Percentiles rank a stretch among this genome's conserved stretches.
phyloP scores from a whole-genome alignment of 2,113 vertebrate species.

The Brevimyrus niger region DNA sequence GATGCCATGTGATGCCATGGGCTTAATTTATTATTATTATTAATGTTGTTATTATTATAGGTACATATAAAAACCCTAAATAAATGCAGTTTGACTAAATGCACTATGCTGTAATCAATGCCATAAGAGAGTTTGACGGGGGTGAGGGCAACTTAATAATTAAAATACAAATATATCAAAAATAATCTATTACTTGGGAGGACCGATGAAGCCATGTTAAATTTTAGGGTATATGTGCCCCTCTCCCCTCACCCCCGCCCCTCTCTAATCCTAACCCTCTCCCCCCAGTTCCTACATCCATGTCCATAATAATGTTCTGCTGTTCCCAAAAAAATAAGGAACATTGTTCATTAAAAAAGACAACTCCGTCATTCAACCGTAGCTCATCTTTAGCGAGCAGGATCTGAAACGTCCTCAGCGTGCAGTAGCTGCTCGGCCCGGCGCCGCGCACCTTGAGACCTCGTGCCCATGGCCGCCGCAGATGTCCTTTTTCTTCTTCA shows the following conservation, averaged over 20 bases:
- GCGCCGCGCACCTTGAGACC: conserved; percentile 30
- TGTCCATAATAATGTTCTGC: neutral
- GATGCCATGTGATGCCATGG: neutral
- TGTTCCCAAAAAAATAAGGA: neutral
- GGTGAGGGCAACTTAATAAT: neutral
- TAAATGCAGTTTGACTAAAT: neutral
- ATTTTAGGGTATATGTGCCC: neutral
- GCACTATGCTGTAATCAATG: neutral
- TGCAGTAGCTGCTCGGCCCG: neutral
- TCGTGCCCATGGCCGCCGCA: conserved; percentile 45
- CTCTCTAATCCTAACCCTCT: no score
- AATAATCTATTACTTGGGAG: neutral
- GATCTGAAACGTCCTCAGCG: neutral
- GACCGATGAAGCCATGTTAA: neutral
- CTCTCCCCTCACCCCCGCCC: no score
- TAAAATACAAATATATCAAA: neutral
- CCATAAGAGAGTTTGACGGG: neutral
- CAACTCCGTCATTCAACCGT: neutral
- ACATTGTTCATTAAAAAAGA: neutral
- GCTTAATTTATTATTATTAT: neutral
- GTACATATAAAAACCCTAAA: neutral
- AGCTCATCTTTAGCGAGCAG: neutral
- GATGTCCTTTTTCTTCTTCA: conserved; percentile 60
- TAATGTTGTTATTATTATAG: neutral
- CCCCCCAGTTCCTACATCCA: neutral